A percentile compares a stretch with the other conserved stretches of the same genome.
These are phyloP conservation scores for Heliconius ethilla DNA, from an alignment of 2,888 invertebrate genomes.

Conservation along the genomic window DNA sequence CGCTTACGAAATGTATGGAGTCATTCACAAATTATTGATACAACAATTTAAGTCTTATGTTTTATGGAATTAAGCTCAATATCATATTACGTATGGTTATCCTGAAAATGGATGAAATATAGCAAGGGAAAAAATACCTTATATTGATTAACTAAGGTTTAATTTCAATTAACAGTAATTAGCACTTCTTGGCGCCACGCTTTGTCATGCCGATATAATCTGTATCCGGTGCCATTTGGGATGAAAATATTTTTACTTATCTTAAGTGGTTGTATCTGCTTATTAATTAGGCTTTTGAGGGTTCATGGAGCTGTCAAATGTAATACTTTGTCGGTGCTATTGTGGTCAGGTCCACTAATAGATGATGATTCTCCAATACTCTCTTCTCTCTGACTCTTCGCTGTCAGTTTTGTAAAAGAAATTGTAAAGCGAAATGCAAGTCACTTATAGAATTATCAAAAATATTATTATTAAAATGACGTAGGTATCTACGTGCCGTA, in stretches of 20 bases:
- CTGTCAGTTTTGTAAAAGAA: slow-evolving; percentile 24
- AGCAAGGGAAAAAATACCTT: slow-evolving; percentile 29
- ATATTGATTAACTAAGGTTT: slow-evolving; percentile 39
- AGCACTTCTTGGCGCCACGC: slow-evolving; percentile 75
- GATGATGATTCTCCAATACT: slow-evolving; percentile 73
- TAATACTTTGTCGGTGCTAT: slow-evolving; percentile 76
- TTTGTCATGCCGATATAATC: slow-evolving; percentile 81
- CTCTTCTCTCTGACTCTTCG: not conserved
- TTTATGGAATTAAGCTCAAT: slow-evolving; percentile 37
- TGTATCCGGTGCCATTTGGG: slow-evolving; percentile 81
- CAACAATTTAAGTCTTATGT: slow-evolving; percentile 52
- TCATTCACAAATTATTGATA: slow-evolving; percentile 49
- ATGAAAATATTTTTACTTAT: slow-evolving; percentile 82
- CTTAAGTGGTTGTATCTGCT: slow-evolving; percentile 82
- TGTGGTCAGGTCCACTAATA: slow-evolving; percentile 61
- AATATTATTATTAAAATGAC: not conserved
- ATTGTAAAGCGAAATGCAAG: not conserved
- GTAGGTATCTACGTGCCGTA: not conserved
- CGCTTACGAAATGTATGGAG: slow-evolving; percentile 68
- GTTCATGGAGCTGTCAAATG: slow-evolving; percentile 78
- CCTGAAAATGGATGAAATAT: slow-evolving; percentile 22
- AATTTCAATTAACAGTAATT: slow-evolving; percentile 45
- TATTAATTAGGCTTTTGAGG: slow-evolving; percentile 78
- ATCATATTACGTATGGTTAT: slow-evolving; percentile 32
- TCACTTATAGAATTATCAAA: not conserved